Percentiles rank a stretch among this genome's conserved stretches.
phyloP scores from a whole-genome alignment of 2,888 invertebrate genomes.

The Drosophila quinaria region DNA sequence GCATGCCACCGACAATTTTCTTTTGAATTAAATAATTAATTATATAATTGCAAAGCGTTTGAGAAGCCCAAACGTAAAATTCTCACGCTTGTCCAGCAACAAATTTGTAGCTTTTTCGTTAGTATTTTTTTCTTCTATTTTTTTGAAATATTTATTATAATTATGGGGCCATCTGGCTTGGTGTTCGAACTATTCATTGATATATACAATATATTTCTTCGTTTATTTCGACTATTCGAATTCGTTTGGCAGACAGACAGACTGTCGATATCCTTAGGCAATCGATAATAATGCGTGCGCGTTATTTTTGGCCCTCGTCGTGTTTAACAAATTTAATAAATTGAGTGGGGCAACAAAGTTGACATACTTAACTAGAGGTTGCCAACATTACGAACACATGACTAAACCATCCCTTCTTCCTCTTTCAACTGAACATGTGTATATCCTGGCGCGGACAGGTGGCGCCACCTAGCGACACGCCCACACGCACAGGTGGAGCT shows the following conservation, averaged over 20 bases:
- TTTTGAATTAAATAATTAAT: conserved; percentile 73
- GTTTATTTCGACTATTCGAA: conserved; percentile 8
- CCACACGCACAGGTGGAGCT: conserved; percentile 53
- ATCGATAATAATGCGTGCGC: conserved; percentile 52
- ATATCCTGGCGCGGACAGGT: background rate
- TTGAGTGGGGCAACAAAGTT: conserved; percentile 61
- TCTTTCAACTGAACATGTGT: background rate
- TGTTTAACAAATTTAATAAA: conserved; percentile 57
- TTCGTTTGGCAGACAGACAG: background rate
- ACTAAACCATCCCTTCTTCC: background rate
- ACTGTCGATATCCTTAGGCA: conserved; percentile 38
- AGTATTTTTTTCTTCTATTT: background rate
- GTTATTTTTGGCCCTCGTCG: conserved; percentile 42
- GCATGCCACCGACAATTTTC: conserved; percentile 76
- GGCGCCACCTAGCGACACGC: conserved; percentile 23
- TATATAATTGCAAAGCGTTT: conserved; percentile 69
- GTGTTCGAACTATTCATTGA: conserved; percentile 48
- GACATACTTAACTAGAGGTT: conserved; percentile 62
- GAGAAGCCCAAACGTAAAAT: conserved; percentile 57
- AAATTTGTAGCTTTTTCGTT: background rate
- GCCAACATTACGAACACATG: conserved; percentile 35
- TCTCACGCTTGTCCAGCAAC: conserved; percentile 69
- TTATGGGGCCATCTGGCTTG: conserved; percentile 47
- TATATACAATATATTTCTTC: conserved; percentile 1
- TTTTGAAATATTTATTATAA: conserved; percentile 74